These are phyloP conservation scores for Cosmia pyralina DNA, from an alignment of 2,888 invertebrate genomes.

Conservation along the genomic window DNA sequence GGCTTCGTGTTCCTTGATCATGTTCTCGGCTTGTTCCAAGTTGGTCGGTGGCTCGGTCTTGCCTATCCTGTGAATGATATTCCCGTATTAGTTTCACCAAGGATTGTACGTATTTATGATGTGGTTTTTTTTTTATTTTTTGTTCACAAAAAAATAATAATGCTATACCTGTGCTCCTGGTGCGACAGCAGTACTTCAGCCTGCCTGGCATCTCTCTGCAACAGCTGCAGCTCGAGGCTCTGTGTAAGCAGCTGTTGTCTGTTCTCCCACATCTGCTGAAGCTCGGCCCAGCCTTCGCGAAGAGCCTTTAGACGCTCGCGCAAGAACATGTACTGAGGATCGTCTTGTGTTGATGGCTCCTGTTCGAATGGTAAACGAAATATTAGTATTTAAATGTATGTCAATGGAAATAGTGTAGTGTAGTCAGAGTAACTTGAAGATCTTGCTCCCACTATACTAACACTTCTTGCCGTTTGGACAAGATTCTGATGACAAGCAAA, in stretches of 20 bases:
- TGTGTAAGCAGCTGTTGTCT: constrained; percentile 98
- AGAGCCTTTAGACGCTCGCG: constrained; percentile 99
- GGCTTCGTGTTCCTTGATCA: constrained; percentile 99
- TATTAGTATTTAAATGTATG: not conserved
- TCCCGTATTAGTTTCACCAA: no score
- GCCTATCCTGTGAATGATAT: constrained; percentile 90
- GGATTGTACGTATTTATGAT: no score
- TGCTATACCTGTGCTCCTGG: constrained; percentile 97
- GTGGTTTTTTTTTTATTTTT: not conserved
- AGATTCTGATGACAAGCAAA: not conserved
- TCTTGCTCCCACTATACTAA: not conserved
- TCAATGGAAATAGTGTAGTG: not conserved
- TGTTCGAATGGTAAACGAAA: constrained; percentile 59
- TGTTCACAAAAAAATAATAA: not conserved
- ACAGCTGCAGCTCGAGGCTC: constrained; percentile 98
- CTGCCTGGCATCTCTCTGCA: constrained; percentile 99
- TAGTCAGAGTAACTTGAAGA: not conserved
- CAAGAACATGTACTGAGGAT: constrained; percentile 99
- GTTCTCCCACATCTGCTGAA: constrained; percentile 99
- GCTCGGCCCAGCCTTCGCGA: constrained; percentile 99
- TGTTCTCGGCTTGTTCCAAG: constrained; percentile 99
- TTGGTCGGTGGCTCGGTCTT: constrained; percentile 99
- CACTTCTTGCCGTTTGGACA: not conserved
- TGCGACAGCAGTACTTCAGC: constrained; percentile 99
- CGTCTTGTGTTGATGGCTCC: constrained; percentile 96